Conservation (phyloP, 2,113 vertebrate genomes). For the Pomatorhinus ruficollis region DNA sequence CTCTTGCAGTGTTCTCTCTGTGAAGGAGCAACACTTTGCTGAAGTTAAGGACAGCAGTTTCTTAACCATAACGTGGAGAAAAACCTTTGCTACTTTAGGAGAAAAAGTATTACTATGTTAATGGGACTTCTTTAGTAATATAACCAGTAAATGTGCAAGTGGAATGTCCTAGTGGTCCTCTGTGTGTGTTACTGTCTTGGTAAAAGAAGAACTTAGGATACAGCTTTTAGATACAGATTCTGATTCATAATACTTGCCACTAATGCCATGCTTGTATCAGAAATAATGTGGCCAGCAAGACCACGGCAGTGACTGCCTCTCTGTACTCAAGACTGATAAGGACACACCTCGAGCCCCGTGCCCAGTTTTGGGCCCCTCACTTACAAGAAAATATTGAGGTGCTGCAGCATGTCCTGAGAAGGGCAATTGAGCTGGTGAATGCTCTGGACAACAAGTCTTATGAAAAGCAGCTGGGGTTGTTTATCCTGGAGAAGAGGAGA, state of each 20-base stretch:
- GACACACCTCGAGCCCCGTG: not conserved
- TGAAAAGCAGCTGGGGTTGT: not conserved
- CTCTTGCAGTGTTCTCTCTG: not conserved
- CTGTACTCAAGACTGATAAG: not conserved
- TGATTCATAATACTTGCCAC: not conserved
- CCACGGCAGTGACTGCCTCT: not conserved
- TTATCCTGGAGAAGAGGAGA: not conserved
- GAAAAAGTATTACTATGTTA: not conserved
- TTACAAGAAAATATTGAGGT: not conserved
- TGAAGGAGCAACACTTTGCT: not conserved
- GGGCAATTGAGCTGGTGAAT: not conserved
- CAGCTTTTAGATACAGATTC: not conserved
- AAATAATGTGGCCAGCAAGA: not conserved
- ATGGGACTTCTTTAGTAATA: not conserved
- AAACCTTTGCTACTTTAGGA: not conserved
- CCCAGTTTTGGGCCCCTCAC: not conserved
- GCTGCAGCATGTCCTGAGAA: not conserved
- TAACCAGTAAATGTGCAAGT: not conserved
- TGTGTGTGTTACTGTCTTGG: not conserved
- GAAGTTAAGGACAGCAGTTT: not conserved
- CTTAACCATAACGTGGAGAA: not conserved
- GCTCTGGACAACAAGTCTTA: not conserved
- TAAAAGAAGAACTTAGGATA: not conserved
- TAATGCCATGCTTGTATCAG: not conserved
- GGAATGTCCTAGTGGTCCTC: not conserved